Conservation (phyloP, 2,113 vertebrate species). For the Psilopsiagon aurifrons region DNA sequence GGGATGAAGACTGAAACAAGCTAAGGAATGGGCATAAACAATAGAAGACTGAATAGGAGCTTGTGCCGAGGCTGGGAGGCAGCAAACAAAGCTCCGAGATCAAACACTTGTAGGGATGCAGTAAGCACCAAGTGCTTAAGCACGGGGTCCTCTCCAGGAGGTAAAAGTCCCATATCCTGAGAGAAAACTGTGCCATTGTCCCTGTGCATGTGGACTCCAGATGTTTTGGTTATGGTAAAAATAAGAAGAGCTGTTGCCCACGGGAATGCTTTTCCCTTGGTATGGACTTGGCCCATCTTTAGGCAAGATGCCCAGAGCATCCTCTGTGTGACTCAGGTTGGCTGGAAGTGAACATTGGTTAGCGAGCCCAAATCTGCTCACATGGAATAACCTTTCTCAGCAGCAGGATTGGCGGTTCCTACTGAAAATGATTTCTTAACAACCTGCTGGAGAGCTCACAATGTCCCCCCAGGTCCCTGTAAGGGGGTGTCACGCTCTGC, state of each 20-base stretch:
- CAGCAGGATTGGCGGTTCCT: not conserved
- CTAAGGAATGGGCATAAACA: not conserved
- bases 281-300: not conserved
- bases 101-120: not conserved
- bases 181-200: not conserved
- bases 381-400: not conserved
- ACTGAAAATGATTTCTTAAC: not conserved
- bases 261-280: not conserved
- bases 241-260: not conserved
- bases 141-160: not conserved
- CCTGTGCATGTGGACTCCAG: not conserved
- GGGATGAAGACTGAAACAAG: not conserved
- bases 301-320: not conserved
- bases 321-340: not conserved
- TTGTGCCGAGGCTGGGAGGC: not conserved
- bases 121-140: not conserved
- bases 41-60: not conserved
- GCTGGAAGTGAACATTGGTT: not conserved
- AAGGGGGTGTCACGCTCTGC: not conserved
- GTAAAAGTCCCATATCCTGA: not conserved
- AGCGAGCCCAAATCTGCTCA: not conserved
- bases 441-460: not conserved
- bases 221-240: not conserved
- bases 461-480: accelerated
- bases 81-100: not conserved